Evolutionary conservation across 2,113 vertebrate genomes (phyloP).

Genomic region (Ceyx melanurus): DNA sequence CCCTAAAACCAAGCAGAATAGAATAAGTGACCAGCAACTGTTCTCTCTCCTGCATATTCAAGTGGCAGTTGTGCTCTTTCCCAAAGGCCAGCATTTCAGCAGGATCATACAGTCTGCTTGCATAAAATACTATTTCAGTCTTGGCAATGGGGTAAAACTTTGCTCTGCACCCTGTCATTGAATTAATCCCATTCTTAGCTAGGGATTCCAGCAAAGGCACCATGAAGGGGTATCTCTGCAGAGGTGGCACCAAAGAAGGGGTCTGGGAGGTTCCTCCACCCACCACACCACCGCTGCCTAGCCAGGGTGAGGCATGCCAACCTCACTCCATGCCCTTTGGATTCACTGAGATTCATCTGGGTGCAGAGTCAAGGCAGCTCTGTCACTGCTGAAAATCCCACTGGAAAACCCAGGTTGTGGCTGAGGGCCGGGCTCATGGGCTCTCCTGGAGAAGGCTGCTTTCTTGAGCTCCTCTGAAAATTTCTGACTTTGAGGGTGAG

Average conservation of each 20-base stretch:
- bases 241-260: neutral
- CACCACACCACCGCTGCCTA: fast-evolving
- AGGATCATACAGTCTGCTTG: neutral
- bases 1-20: neutral
- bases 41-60: neutral
- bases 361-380: neutral
- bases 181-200: neutral
- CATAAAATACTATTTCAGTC: neutral
- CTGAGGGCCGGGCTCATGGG: fast-evolving
- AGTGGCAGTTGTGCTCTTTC: neutral
- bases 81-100: neutral
- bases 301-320: fast-evolving
- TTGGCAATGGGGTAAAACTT: neutral
- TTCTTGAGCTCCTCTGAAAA: fast-evolving
- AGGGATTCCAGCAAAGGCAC: neutral
- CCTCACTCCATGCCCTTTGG: fast-evolving
- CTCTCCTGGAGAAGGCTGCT: neutral
- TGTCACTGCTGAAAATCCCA: neutral
- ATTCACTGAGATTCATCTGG: fast-evolving
- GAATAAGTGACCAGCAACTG: neutral
- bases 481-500: fast-evolving
- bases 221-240: neutral
- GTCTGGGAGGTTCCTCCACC: neutral
- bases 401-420: neutral
- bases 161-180: neutral